Base-by-base conservation (phyloP, 2,113 vertebrate species). In the Albula glossodonta region DNA sequence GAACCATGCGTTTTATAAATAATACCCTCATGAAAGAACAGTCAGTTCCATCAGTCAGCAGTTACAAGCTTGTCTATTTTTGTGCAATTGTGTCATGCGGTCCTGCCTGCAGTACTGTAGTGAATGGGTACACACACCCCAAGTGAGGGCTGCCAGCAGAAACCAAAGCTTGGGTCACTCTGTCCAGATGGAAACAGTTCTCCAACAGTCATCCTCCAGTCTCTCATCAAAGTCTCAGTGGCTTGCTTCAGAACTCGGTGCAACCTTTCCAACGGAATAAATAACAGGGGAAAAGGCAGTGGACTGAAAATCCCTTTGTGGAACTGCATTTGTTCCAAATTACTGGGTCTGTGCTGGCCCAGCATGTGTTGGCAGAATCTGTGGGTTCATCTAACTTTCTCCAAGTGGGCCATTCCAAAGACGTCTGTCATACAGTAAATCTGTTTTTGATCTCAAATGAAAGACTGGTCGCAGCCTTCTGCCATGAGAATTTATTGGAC, bases 261-360 rank as follows among this genome's bases (percentile, higher is more conserved):
- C 5, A 49, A 79, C 48, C 31, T 48, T 50, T 50, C 78, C 11
- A 25, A 49, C 19, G 48, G 13, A 50, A 48, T 6, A 48, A 50
- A 79, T 3, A 78, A 78, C 7, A 25, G 11, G 6, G 3, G 48
- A 49, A 79, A 79, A 31, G 22, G 56, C n/a, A 81, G 78, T 6
- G 51, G 31, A 57, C 25, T 13, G 19, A 53, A 80, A 60, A 22
- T 60, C n/a, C 51, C 17, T 22, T 31, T 48, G 13, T 56, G 48
- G 77, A 79, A 57, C 5, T 52, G 51, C 84, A 81, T 85, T 48
- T 85, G 84, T 85, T 85, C 56, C 49, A 85, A 66, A 85, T 85
- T 85, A 85, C 56, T 49, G 22, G n/a, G 48, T 41, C 81, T 78
- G 78, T 85, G 60, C 78, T 53, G n/a, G 17, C 51, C 84, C 78